Conservation (phyloP, 2,888 invertebrate genomes). For the Heliconius cydno region DNA sequence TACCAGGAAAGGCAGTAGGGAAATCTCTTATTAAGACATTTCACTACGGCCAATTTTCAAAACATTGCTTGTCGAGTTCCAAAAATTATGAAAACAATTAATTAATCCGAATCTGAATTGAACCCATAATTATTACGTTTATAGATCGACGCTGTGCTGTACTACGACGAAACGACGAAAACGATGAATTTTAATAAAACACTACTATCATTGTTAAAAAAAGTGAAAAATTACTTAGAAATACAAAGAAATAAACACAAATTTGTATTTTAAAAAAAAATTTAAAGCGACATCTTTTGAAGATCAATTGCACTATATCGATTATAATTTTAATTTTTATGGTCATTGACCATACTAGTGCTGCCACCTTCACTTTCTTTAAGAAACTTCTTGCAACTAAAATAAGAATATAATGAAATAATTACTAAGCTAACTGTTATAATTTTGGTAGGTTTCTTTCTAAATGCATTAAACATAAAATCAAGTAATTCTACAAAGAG, state of each 20-base stretch:
- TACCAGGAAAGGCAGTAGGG: no score
- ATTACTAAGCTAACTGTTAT: not conserved
- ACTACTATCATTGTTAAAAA: no score
- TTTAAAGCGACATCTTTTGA: slow-evolving; percentile 45
- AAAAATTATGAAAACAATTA: no score
- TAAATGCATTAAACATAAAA: not conserved
- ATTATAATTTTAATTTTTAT: slow-evolving; percentile 44
- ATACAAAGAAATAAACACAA: not conserved
- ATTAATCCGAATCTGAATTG: no score
- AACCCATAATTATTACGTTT: no score
- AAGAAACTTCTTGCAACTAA: slow-evolving; percentile 9
- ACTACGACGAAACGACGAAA: no score
- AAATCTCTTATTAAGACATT: no score
- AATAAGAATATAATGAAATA: not conserved
- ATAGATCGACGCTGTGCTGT: no score
- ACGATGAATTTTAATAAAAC: no score
- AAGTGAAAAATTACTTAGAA: no score
- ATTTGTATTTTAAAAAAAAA: not conserved
- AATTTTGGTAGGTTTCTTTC: not conserved
- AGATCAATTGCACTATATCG: slow-evolving; percentile 21
- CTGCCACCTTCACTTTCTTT: slow-evolving; percentile 42
- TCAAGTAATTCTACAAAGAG: not conserved
- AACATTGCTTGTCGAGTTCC: no score
- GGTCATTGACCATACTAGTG: slow-evolving; percentile 47
- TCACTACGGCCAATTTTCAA: no score